A percentile compares a stretch with the other conserved stretches of the same genome.
These are phyloP conservation scores for Piprites chloris DNA, from an alignment of 2,113 vertebrate genomes.

Conservation along the genomic window DNA sequence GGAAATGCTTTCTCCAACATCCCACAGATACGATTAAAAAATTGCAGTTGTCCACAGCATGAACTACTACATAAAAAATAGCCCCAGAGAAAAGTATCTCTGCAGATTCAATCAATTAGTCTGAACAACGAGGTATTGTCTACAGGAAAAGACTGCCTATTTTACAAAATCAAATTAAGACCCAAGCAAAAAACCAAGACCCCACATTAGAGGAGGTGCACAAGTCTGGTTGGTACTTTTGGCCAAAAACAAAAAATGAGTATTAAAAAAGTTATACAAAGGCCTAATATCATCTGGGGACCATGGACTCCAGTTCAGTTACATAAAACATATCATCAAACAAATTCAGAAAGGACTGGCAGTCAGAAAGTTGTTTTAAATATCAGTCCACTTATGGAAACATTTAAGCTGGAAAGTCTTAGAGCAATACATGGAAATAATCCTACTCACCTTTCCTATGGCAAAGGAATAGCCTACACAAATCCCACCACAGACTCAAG, in stretches of 20 bases:
- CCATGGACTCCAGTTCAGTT: neutral
- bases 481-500: neutral
- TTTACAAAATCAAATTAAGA: neutral
- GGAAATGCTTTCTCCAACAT: neutral
- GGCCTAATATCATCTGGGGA: neutral
- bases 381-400: neutral
- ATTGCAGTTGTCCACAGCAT: neutral
- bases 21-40: fast-evolving
- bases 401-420: neutral
- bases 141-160: neutral
- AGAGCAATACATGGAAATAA: conserved; percentile 19
- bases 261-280: neutral
- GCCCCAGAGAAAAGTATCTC: neutral
- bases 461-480: neutral
- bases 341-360: neutral
- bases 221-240: neutral
- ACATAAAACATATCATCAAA: neutral
- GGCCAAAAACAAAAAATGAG: neutral
- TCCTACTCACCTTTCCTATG: conserved; percentile 27
- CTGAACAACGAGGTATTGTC: no score
- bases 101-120: neutral
- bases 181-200: neutral
- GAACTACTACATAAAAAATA: neutral
- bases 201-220: neutral
- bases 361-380: neutral